Evolutionary conservation across 2,888 invertebrate species (phyloP).

Genomic region (Calliscelio sp.): DNA sequence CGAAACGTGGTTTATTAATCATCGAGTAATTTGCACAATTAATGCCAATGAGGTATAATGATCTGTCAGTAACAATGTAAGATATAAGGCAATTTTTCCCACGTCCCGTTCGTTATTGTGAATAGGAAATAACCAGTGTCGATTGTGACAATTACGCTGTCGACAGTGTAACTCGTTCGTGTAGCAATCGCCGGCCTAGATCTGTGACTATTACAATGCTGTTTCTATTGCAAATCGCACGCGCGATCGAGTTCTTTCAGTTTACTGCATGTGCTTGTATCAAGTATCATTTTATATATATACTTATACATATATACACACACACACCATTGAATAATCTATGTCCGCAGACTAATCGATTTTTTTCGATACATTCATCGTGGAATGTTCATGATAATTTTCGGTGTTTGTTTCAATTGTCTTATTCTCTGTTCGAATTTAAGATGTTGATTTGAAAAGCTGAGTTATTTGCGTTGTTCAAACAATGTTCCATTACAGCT

Average conservation of each 20-base stretch:
- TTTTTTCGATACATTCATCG: no score
- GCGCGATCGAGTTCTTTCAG: conserved; percentile 69
- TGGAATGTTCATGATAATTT: no score
- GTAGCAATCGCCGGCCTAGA: conserved; percentile 71
- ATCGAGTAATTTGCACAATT: conserved; percentile 38
- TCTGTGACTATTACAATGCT: conserved; percentile 66
- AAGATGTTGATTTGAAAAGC: background rate
- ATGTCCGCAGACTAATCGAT: conserved; percentile 37
- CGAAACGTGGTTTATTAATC: conserved; percentile 5
- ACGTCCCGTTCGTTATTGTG: conserved; percentile 59
- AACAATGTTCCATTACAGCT: conserved; percentile 15
- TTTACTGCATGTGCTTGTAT: conserved; percentile 32
- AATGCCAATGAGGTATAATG: conserved; percentile 48
- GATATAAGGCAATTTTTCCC: conserved; percentile 53
- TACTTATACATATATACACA: no score
- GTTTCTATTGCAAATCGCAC: conserved; percentile 69
- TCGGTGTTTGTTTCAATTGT: no score
- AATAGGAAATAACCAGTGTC: conserved; percentile 67
- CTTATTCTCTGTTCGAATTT: no score
- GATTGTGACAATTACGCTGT: conserved; percentile 72
- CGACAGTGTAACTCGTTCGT: conserved; percentile 63
- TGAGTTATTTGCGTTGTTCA: conserved; percentile 1
- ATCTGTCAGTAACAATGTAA: conserved; percentile 34
- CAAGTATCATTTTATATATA: conserved; percentile 42
- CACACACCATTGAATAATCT: no score